Evolutionary conservation across 2,797 vertebrate species (phyloP), one percentile per base, ranked within the genome.

Genomic region (Tinamus major): DNA sequence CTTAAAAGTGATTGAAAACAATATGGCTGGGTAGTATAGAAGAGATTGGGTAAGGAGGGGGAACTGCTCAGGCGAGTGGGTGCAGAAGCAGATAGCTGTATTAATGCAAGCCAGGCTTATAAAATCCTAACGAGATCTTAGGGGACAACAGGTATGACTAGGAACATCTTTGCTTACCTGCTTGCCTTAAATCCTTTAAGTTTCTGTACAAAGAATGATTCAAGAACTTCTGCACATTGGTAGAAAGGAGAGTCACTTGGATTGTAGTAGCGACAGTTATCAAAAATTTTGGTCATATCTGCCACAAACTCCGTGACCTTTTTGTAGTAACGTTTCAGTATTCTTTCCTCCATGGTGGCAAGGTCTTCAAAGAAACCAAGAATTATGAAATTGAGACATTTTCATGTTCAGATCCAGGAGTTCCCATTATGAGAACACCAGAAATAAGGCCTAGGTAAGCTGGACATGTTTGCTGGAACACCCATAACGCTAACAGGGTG

Each of bases 221-320:
- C 99, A 37, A 99, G 98, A 96, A 99, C 98, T 97, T 99, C 99
- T 84, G 99, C 99, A 96, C 99, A 99, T 96, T 99, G 99, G 97
- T 99, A 99, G 95, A 99, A 99, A 95, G 98, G 98, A 85, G 99
- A 99, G 97, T 99, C 99, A 64, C 98, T 99, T 88, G 99, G 98
- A 97, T 99, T 99, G 98, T 99, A 99, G 97, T 99, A 99, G 97
- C 99, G 99, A 97, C 99, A 99, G 97, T 99, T 99, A 98, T 99
- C 99, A 94, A 99, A 99, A 98, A 99, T 99, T 98, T 99, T 99
- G 99, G 99, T 99, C 99, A 99, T 99, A 97, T 99, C 99, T 69
- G 99, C 99, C 95, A 99, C 99, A 92, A 99, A 99, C 97, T 99
- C 99, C 0, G 99, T 99, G 96, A 99, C 98, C 97, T 99, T 99